A percentile compares a stretch with the other conserved stretches of the same genome.
Conservation (phyloP, 2,797 vertebrate genomes). For the Astyanax mexicanus region DNA sequence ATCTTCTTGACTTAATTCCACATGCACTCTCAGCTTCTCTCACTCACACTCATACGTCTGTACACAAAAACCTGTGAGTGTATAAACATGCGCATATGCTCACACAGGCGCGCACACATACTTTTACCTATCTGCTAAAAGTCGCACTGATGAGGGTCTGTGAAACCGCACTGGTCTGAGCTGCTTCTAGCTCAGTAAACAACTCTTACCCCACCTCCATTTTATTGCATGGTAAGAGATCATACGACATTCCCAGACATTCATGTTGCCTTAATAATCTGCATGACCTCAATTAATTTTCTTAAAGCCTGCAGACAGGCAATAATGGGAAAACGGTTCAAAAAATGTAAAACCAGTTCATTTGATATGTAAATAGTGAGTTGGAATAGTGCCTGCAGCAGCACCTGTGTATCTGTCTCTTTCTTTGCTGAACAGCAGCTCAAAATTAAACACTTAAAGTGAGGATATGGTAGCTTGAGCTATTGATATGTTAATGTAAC, state of each 20-base stretch:
- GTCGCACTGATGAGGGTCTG: conserved; percentile 29
- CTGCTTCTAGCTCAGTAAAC: conserved; percentile 5
- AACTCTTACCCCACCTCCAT: not conserved
- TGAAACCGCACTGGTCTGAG: conserved; percentile 22
- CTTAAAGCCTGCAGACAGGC: not conserved
- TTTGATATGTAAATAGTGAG: not conserved
- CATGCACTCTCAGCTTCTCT: not conserved
- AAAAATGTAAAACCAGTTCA: not conserved
- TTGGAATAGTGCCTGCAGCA: not conserved
- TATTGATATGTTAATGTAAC: too few species aligned
- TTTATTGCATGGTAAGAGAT: too few species aligned
- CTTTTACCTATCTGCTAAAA: conserved; percentile 38
- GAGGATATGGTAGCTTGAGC: too few species aligned
- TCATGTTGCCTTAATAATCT: not conserved
- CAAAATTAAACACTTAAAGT: too few species aligned
- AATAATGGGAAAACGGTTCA: not conserved
- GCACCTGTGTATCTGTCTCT: too few species aligned
- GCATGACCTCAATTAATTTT: not conserved
- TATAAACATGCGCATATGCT: not conserved
- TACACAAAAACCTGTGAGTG: not conserved
- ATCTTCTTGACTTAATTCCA: too few species aligned
- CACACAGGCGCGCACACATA: not conserved
- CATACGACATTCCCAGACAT: not conserved
- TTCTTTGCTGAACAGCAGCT: not conserved
- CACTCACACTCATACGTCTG: not conserved